phyloP scores from a whole-genome alignment of 2,797 vertebrate genomes.

The Streptopelia turtur region DNA sequence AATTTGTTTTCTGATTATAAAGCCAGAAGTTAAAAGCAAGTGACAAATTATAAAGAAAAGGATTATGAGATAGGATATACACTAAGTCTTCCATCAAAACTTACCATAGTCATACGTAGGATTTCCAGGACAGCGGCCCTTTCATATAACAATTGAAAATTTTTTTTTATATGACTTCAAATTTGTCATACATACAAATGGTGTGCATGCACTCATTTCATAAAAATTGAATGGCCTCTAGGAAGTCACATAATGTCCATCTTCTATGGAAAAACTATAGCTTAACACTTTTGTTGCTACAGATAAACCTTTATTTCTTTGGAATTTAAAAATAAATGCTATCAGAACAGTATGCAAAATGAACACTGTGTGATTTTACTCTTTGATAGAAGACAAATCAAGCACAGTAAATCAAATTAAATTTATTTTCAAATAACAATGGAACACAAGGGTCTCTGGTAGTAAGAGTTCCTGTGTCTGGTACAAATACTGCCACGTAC shows the following conservation, averaged over 20 bases:
- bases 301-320: background rate
- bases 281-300: background rate
- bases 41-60: background rate
- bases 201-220: background rate
- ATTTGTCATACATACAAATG: background rate
- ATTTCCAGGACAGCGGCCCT: background rate
- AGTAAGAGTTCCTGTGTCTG: background rate
- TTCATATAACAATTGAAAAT: background rate
- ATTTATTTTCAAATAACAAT: background rate
- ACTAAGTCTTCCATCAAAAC: background rate
- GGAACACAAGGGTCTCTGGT: background rate
- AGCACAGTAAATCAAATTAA: background rate
- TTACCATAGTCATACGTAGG: background rate
- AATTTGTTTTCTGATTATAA: background rate
- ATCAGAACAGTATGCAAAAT: background rate
- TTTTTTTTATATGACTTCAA: background rate
- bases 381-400: background rate
- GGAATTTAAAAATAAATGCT: background rate
- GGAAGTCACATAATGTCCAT: background rate
- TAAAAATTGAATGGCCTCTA: background rate
- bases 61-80: background rate
- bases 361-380: background rate
- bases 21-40: conserved; percentile 4
- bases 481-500: background rate
- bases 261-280: background rate